Evolutionary conservation across 2,113 vertebrate species (phyloP).

Genomic region (Ornithorhynchus anatinus): DNA sequence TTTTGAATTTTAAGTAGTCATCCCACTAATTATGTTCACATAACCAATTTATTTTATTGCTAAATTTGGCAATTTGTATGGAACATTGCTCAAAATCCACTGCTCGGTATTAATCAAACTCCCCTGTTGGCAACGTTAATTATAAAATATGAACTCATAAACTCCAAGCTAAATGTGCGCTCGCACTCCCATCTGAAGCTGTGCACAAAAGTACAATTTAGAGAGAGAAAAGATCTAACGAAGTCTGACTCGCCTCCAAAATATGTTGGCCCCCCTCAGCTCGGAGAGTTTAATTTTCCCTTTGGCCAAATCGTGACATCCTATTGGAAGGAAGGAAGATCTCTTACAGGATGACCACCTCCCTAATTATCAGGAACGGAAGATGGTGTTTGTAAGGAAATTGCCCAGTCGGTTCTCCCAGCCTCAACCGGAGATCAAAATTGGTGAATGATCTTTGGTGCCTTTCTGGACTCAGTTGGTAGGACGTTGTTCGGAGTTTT

Average conservation of each 20-base stretch:
- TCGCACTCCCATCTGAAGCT: constrained; percentile 43
- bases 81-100: constrained; percentile 76
- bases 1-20: constrained; percentile 63
- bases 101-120: constrained; percentile 77
- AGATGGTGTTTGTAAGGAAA: too few species aligned
- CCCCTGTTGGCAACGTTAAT: constrained; percentile 77
- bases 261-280: constrained; percentile 52
- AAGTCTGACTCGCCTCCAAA: constrained; percentile 35
- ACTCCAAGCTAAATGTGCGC: constrained; percentile 45
- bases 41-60: constrained; percentile 75
- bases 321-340: too few species aligned
- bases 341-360: too few species aligned
- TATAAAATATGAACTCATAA: constrained; percentile 77
- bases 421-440: too few species aligned
- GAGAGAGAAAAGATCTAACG: constrained; percentile 10
- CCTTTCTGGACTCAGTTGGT: too few species aligned
- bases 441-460: too few species aligned
- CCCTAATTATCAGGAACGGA: too few species aligned
- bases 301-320: too few species aligned
- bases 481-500: too few species aligned
- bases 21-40: constrained; percentile 67
- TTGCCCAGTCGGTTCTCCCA: too few species aligned
- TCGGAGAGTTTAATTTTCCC: too few species aligned
- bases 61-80: constrained; percentile 74
- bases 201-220: constrained; percentile 25